A percentile compares a stretch with the other conserved stretches of the same genome.
phyloP scores from a whole-genome alignment of 2,797 vertebrate species.

The Enteromius unitaeniatus region DNA sequence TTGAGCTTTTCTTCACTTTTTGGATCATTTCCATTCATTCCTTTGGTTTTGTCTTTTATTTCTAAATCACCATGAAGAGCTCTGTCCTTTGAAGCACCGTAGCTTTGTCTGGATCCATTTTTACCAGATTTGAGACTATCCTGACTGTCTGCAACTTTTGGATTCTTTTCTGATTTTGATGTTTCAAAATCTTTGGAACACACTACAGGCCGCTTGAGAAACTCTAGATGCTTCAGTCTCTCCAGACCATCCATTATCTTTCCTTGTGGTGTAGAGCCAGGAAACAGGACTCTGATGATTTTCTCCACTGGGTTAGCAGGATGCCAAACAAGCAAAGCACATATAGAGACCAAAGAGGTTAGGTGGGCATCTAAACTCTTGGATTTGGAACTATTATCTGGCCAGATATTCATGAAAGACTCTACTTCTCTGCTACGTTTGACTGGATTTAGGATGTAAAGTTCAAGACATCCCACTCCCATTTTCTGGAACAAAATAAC shows the following conservation, averaged over 20 bases:
- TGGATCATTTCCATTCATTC: conserved; percentile 61
- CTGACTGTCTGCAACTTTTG: conserved; percentile 82
- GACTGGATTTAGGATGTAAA: conserved; percentile 83
- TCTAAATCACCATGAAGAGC: conserved; percentile 61
- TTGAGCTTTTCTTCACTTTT: conserved; percentile 60
- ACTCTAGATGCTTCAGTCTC: conserved; percentile 82
- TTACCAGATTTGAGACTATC: conserved; percentile 82
- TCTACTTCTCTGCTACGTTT: conserved; percentile 79
- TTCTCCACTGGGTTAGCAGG: conserved; percentile 79
- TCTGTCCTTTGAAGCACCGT: conserved; percentile 63
- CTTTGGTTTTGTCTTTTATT: conserved; percentile 71
- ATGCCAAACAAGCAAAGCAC: conserved; percentile 84
- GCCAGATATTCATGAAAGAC: conserved; percentile 76
- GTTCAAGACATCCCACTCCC: conserved; percentile 85
- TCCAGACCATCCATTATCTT: conserved; percentile 83
- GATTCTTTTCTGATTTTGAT: conserved; percentile 67
- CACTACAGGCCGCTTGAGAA: conserved; percentile 78
- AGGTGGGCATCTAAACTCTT: conserved; percentile 69
- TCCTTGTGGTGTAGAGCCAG: conserved; percentile 81
- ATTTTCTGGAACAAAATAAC: conserved; percentile 87
- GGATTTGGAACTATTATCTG: conserved; percentile 58
- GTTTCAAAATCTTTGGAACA: conserved; percentile 75
- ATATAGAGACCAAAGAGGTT: conserved; percentile 75
- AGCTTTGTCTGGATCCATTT: conserved; percentile 71
- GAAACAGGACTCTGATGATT: conserved; percentile 84